Evolutionary conservation across 2,113 vertebrate species (phyloP).

Genomic region (Verasper variegatus): DNA sequence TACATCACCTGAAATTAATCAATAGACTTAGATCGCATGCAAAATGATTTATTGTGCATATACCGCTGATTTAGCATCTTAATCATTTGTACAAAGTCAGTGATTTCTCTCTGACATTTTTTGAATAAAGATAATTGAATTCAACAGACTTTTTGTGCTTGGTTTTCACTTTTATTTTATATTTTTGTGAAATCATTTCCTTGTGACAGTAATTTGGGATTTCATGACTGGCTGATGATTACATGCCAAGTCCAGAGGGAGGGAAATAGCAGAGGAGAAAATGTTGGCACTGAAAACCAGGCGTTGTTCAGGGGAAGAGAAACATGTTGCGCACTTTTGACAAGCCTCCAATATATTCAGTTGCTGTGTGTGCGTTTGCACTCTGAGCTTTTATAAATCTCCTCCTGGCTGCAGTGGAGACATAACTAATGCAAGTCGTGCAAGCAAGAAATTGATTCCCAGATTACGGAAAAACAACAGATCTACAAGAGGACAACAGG

Average conservation of each 20-base stretch:
- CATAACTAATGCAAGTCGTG: not conserved
- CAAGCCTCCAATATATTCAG: constrained; percentile 10
- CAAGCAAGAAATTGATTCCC: constrained; percentile 13
- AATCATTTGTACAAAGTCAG: constrained; percentile 33
- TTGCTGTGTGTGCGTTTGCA: constrained; percentile 15
- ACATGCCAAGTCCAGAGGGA: constrained; percentile 33
- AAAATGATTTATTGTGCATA: constrained; percentile 3
- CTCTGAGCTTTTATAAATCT: not conserved
- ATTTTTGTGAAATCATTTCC: not conserved
- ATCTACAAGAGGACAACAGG: not conserved
- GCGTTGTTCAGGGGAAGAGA: constrained; percentile 20
- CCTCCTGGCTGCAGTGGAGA: not conserved
- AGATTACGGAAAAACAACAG: not conserved
- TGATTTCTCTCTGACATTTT: constrained; percentile 36
- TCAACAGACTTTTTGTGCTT: not conserved
- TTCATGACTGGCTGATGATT: constrained; percentile 5
- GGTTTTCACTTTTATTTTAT: not conserved
- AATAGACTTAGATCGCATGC: constrained; percentile 3
- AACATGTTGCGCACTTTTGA: constrained; percentile 58
- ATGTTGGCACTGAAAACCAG: constrained; percentile 58
- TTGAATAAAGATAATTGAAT: constrained; percentile 57
- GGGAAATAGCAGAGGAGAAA: constrained; percentile 45
- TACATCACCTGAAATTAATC: constrained; percentile 5
- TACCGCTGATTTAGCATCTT: constrained; percentile 1
- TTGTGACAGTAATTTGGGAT: not conserved